Percentiles rank a stretch among this genome's conserved stretches.
These are phyloP conservation scores for Chrysemys picta DNA, from an alignment of 2,113 vertebrate genomes.

Conservation along the genomic window DNA sequence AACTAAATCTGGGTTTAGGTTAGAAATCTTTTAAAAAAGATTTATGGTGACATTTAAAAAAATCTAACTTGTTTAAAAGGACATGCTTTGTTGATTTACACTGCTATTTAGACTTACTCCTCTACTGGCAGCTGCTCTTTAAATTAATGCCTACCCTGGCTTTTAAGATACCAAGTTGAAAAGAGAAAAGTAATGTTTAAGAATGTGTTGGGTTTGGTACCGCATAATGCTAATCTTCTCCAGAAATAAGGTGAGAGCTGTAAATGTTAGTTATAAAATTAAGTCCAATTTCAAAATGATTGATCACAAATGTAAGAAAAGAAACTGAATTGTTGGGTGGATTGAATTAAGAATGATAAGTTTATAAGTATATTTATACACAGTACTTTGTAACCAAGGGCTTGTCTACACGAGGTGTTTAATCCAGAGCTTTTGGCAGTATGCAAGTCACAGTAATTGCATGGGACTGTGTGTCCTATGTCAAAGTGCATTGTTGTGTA, in stretches of 20 bases:
- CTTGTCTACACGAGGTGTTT: background rate
- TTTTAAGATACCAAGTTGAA: background rate
- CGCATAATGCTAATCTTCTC: background rate
- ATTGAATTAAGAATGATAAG: background rate
- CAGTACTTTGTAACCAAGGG: background rate
- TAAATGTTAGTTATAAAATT: background rate
- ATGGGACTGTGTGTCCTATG: background rate
- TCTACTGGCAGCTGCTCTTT: background rate
- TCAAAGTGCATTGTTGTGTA: background rate
- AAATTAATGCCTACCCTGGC: background rate
- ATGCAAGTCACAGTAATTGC: background rate
- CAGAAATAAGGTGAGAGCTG: background rate
- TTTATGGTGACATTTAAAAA: background rate
- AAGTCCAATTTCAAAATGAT: background rate
- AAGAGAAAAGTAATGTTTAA: background rate
- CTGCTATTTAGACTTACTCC: background rate
- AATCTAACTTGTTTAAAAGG: background rate
- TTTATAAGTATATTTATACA: background rate
- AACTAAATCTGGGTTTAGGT: background rate
- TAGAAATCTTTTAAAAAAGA: background rate
- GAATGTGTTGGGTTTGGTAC: background rate
- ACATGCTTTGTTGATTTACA: background rate
- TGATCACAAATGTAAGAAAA: background rate
- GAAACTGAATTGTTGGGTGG: background rate
- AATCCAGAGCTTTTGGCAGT: background rate